A percentile compares a stretch with the other conserved stretches of the same genome.
Evolutionary conservation across 2,888 invertebrate species (phyloP).

Genomic region (Himalopsyche kuldschensis): DNA sequence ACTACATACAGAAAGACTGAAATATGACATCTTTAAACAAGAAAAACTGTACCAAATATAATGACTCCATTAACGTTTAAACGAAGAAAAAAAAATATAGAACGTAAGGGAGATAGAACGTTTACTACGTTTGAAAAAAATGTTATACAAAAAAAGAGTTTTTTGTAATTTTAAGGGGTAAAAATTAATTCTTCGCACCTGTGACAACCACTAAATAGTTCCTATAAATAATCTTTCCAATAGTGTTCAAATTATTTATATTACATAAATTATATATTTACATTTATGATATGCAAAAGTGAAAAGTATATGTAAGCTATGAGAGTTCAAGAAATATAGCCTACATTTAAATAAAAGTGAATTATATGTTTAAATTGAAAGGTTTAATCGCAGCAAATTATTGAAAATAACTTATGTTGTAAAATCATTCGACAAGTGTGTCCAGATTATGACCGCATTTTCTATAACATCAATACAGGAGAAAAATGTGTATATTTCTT

Average conservation of each 20-base stretch:
- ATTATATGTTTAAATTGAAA: no score
- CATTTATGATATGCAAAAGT: slow-evolving; percentile 7
- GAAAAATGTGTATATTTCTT: background rate
- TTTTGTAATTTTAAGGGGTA: slow-evolving; percentile 35
- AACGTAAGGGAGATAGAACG: slow-evolving; percentile 28
- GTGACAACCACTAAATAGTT: slow-evolving; percentile 40
- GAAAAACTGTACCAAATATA: slow-evolving; percentile 37
- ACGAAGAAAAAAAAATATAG: slow-evolving; percentile 21
- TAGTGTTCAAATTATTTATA: slow-evolving; percentile 52
- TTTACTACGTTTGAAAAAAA: slow-evolving; percentile 23
- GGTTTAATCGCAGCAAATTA: no score
- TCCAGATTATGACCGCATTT: no score
- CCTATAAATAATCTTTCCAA: slow-evolving; percentile 40
- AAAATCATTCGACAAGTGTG: no score
- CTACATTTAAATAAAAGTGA: background rate
- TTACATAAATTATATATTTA: slow-evolving; percentile 42
- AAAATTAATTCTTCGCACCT: slow-evolving; percentile 27
- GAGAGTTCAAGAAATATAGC: background rate
- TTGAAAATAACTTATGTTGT: no score
- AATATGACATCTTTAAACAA: slow-evolving; percentile 32
- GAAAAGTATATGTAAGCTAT: background rate
- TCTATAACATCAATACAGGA: background rate
- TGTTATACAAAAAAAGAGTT: slow-evolving; percentile 35
- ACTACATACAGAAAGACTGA: slow-evolving; percentile 39
- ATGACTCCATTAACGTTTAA: slow-evolving; percentile 37